Percentiles rank a stretch among this genome's conserved stretches.
phyloP scores from a whole-genome alignment of 2,888 invertebrate species.

The Limenitis camilla region DNA sequence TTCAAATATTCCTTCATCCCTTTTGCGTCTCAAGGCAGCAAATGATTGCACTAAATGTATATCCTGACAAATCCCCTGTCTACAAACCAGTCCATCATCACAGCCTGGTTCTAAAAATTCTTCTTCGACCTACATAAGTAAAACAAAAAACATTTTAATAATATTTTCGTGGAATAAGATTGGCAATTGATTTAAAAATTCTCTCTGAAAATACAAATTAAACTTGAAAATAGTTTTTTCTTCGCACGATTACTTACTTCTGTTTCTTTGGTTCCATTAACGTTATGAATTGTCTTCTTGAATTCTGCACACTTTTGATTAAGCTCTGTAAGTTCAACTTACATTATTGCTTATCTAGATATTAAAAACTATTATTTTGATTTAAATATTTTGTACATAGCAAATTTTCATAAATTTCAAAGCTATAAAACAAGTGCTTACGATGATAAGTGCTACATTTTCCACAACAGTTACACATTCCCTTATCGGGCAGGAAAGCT shows the following conservation, averaged over 20 bases:
- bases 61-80: slow-evolving; percentile 59
- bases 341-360: not conserved
- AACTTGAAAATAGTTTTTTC: no score
- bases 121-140: slow-evolving; percentile 63
- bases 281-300: slow-evolving; percentile 46
- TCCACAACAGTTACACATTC: slow-evolving; percentile 61
- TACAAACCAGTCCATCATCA: slow-evolving; percentile 63
- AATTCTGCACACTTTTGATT: slow-evolving; percentile 64
- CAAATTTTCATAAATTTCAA: no score
- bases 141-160: no score
- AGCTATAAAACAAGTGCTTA: slow-evolving; percentile 29
- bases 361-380: not conserved
- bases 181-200: no score
- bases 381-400: not conserved
- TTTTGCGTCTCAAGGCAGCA: slow-evolving; percentile 33
- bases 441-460: slow-evolving; percentile 54
- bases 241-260: slow-evolving; percentile 37
- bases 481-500: slow-evolving; percentile 53
- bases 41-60: slow-evolving; percentile 46
- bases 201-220: no score
- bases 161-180: no score
- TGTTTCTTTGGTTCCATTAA: slow-evolving; percentile 51
- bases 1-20: slow-evolving; percentile 31
- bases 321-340: slow-evolving; percentile 38
- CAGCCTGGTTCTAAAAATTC: slow-evolving; percentile 66